Base-by-base conservation (phyloP, 2,888 invertebrate species). In the Conistra vaccinii region DNA sequence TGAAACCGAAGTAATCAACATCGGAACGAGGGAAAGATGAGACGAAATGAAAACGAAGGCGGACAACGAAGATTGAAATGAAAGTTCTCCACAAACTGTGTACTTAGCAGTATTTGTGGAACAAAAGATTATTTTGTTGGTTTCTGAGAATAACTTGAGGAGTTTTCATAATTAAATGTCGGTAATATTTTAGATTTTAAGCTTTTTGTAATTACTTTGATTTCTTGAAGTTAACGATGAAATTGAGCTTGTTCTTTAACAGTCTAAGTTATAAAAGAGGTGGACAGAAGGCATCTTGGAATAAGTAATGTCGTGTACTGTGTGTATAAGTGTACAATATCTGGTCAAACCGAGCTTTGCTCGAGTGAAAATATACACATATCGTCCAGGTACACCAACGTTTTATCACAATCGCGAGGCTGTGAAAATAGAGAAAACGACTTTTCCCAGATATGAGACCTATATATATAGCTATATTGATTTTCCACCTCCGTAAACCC, bases 1-100 rank as follows among this genome's bases (percentile, higher is more conserved):
- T 17, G 42, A 62, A 63, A 63, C 60, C 61, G 71, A 73, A 76
- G 76, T 76, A 81, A 87, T 87, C 78, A 81, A 76, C 68, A 74
- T 69, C 57, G 62, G 48, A 73, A 76, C 67, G 73, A 73, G 72
- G 32, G 12, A 9, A 51, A 73, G 70, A 70, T 62, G 42, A 84
- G 55, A 68, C 69, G 26, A 66, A 82, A 86, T 77, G 78, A 78
- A 81, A 84, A 75, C 65, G 74, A 45, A n/a, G 35, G 32, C 42
- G 9, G 9, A 51, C 39, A 17, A 42, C 66, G 51, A 71, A 68
- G 14, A 67, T 51, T 39, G 73, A 63, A 78, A 81, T 67, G 67
- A 79, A 45, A 70, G 69, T 58, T 79, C 73, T 63, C 63, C 20
- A 78, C 32, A 42, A 67, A 67, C 69, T 70, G 73, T 70, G n/a